A percentile compares a stretch with the other conserved stretches of the same genome.
Evolutionary conservation across 2,888 invertebrate species (phyloP).

Genomic region (Trachelus tabidus): DNA sequence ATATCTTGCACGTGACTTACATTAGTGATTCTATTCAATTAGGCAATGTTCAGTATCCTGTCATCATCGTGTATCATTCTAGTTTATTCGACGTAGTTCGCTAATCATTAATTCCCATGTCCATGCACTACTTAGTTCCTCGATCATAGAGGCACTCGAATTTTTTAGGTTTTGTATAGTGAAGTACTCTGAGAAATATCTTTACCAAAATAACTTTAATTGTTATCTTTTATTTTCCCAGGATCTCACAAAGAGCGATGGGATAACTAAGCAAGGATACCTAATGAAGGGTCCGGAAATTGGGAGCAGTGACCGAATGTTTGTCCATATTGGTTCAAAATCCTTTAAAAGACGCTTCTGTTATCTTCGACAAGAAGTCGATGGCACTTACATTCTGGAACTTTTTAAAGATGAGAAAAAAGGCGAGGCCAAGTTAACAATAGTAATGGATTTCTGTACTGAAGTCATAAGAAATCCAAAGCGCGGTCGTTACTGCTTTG

Average conservation of each 20-base stretch:
- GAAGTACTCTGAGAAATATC: neutral
- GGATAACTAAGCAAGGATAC: constrained; percentile 91
- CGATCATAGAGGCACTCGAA: neutral
- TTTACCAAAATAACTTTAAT: neutral
- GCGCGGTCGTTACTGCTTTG: constrained; percentile 87
- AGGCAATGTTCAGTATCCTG: neutral
- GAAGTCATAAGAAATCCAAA: constrained; percentile 90
- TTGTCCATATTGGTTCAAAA: constrained; percentile 91
- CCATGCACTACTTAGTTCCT: neutral
- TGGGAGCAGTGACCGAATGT: constrained; percentile 88
- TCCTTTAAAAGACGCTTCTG: constrained; percentile 93
- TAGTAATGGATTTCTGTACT: constrained; percentile 94
- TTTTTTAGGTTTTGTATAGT: neutral
- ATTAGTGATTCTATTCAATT: neutral
- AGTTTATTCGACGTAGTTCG: neutral
- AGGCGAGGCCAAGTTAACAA: constrained; percentile 89
- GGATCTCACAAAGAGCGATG: constrained; percentile 75
- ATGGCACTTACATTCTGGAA: constrained; percentile 91
- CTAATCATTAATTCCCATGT: neutral
- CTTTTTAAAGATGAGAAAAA: constrained; percentile 94
- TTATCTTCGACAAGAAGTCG: constrained; percentile 89
- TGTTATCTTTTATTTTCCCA: constrained; percentile 37
- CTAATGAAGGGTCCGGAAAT: constrained; percentile 92
- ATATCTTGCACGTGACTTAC: neutral
- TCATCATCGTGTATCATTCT: neutral